Percentiles rank a stretch among this genome's conserved stretches.
These are phyloP conservation scores for Scolopax bukidnonensis DNA, from an alignment of 2,797 vertebrate species.

Conservation along the genomic window DNA sequence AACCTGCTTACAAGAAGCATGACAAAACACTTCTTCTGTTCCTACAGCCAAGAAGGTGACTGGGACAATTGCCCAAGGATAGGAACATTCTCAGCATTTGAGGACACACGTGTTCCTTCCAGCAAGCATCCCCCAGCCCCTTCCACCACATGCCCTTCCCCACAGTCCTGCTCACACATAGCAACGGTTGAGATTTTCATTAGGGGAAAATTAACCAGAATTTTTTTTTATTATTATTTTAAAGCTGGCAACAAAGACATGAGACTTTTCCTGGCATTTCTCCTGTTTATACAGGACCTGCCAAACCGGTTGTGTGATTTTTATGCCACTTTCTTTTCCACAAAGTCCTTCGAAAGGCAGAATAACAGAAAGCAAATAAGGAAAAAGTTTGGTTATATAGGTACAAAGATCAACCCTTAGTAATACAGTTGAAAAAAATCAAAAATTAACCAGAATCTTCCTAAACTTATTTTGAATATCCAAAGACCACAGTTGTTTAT, in stretches of 20 bases:
- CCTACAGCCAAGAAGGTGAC: not conserved
- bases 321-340: conserved; percentile 61
- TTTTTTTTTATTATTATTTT: not conserved
- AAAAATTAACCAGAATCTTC: conserved; percentile 22
- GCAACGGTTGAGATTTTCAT: not conserved
- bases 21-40: not conserved
- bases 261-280: conserved; percentile 56
- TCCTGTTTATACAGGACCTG: conserved; percentile 69
- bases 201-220: not conserved
- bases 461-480: not conserved
- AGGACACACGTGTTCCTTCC: not conserved
- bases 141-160: not conserved
- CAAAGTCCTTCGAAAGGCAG: conserved; percentile 64
- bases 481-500: not conserved
- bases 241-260: conserved; percentile 38
- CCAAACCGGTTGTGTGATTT: conserved; percentile 73
- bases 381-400: conserved; percentile 31
- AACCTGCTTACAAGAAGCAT: not conserved
- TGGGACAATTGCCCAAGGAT: not conserved
- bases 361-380: conserved; percentile 56
- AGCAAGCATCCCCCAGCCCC: not conserved
- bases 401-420: conserved; percentile 23
- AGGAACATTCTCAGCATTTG: not conserved
- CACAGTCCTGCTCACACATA: not conserved
- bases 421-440: not conserved